Base-by-base conservation (phyloP, 2,797 vertebrate genomes). In the Anomalospiza imberbis region DNA sequence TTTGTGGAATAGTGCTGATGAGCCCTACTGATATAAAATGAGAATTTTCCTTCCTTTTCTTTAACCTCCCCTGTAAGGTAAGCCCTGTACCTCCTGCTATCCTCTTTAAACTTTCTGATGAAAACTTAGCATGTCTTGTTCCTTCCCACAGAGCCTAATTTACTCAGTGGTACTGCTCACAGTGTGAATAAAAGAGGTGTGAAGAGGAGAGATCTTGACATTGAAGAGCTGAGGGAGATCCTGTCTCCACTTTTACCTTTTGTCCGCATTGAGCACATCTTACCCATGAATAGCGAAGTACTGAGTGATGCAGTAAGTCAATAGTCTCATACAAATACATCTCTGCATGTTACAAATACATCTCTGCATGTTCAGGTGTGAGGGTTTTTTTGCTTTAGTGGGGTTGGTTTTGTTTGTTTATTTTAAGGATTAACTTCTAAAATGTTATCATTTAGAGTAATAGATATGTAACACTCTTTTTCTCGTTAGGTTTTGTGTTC, bases 101-200 rank as follows among this genome's bases (percentile, higher is more conserved):
- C 47, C 63, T 58, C 17, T 82, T 51, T 89, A 78, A 91, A 57
- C 32, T 51, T 74, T 66, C 61, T 42, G 7, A 57, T 91, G 28
- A 40, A 82, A 82, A 94, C 38, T 54, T 70, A 63, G 32, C 58
- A 26, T 70, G 85, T 92, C 17, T 96, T 87, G 11, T 77, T 89
- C 38, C 58, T 92, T 96, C 90, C 89, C 53, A 18, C 96, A 99
- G 99, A 99, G 96, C 99, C 99, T 75, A 99, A 99, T 97, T 98
- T 99, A 96, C 95, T 99, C 96, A 99, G 99, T 75, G 99, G 99
- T 93, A 99, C 99, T 62, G 99, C 99, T 86, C 99, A 99, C 97
- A 99, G 99, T 70, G 99, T 99, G 93, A 99, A 99, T 97, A 99
- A 99, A 95, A 98, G 99, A 89, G 99, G 99, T 31, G 99, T 99